A percentile compares a stretch with the other conserved stretches of the same genome.
Conservation (phyloP, 2,888 invertebrate genomes). For the Leucoma salicis region DNA sequence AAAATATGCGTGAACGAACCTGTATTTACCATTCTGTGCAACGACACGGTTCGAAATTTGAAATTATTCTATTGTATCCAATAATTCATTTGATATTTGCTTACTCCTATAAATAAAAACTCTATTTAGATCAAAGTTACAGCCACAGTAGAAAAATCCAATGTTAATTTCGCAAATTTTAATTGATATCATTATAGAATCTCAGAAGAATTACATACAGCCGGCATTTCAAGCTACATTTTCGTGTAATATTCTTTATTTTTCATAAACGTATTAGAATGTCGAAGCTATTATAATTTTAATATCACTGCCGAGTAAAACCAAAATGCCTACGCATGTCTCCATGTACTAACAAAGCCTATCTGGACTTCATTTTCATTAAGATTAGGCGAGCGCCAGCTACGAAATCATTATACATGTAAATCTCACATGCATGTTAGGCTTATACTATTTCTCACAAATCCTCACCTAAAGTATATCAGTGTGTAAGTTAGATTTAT, state of each 20-base stretch:
- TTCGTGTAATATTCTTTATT: slow-evolving; percentile 2
- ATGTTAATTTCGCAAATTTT: slow-evolving; percentile 14
- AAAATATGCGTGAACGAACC: slow-evolving; percentile 44
- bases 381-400: slow-evolving; percentile 23
- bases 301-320: not conserved
- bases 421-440: slow-evolving; percentile 51
- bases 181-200: slow-evolving; percentile 13
- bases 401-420: slow-evolving; percentile 38
- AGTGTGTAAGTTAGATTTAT: slow-evolving; percentile 61
- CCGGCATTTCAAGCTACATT: slow-evolving; percentile 3
- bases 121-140: slow-evolving; percentile 30
- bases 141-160: not conserved
- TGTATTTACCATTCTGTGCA: slow-evolving; percentile 10
- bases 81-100: slow-evolving; percentile 41
- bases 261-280: slow-evolving; percentile 5
- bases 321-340: not conserved
- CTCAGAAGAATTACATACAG: slow-evolving; percentile 1
- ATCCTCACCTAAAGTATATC: slow-evolving; percentile 39
- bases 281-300: not conserved
- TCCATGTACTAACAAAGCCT: not conserved
- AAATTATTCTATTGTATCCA: slow-evolving; percentile 39
- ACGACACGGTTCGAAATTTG: slow-evolving; percentile 35
- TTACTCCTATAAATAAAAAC: slow-evolving; percentile 35
- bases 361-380: slow-evolving; percentile 9
- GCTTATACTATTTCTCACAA: slow-evolving; percentile 42